phyloP scores from a whole-genome alignment of 2,797 vertebrate species.

The Acanthurus lineatus region DNA sequence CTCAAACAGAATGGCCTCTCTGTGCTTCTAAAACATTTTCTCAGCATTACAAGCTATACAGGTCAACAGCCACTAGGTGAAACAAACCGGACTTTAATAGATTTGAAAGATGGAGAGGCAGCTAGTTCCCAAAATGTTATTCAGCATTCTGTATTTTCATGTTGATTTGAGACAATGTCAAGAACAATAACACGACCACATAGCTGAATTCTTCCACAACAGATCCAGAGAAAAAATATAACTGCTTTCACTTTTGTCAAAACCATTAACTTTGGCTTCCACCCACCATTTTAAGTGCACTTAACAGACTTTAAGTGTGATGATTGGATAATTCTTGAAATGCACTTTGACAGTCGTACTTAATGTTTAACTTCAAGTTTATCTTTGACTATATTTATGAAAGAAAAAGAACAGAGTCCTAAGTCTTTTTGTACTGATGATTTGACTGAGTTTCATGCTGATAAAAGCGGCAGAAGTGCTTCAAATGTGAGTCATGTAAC shows the following conservation, averaged over 20 bases:
- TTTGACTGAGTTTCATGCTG: not conserved
- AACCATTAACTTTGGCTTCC: not conserved
- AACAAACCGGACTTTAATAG: not conserved
- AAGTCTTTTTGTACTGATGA: not conserved
- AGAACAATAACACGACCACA: too few relatives aligned
- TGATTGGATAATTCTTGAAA: not conserved
- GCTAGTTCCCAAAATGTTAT: not conserved
- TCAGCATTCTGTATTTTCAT: not conserved
- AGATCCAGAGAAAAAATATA: not conserved
- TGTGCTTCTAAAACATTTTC: constrained; percentile 5
- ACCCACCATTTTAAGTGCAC: not conserved
- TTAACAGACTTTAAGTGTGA: not conserved
- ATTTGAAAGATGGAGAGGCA: too few relatives aligned
- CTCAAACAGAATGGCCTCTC: constrained; percentile 40
- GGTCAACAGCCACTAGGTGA: not conserved
- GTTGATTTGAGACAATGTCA: not conserved
- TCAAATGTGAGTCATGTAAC: not conserved
- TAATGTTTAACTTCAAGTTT: not conserved
- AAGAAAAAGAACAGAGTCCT: too few relatives aligned
- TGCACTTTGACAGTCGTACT: not conserved
- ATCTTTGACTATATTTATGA: too few relatives aligned
- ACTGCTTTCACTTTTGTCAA: not conserved
- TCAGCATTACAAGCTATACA: not conserved
- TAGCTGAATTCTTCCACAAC: not conserved
- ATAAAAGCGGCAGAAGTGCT: not conserved